These are phyloP conservation scores for Murina feae DNA, from an alignment of 2,113 vertebrate species.

Conservation along the genomic window DNA sequence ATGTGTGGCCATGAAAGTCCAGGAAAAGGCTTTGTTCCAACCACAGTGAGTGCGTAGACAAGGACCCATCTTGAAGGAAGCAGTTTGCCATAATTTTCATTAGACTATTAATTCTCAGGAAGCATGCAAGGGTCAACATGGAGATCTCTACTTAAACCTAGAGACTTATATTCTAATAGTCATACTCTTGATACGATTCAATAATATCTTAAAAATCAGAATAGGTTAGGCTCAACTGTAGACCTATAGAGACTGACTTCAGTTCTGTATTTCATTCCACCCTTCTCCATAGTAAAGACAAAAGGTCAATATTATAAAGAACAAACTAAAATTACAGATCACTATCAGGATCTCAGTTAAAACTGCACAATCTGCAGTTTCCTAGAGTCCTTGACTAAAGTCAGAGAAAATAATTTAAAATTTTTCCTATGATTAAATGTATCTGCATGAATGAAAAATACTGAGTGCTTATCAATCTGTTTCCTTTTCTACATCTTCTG, in stretches of 20 bases:
- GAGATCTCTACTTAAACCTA: not conserved
- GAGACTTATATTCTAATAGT: not conserved
- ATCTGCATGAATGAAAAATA: slow-evolving; percentile 57
- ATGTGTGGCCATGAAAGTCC: not conserved
- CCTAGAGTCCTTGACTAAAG: slow-evolving; percentile 45
- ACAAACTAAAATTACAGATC: slow-evolving; percentile 55
- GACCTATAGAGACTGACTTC: slow-evolving; percentile 7
- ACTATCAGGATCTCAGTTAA: slow-evolving; percentile 32
- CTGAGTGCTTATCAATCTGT: slow-evolving; percentile 36
- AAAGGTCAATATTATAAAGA: slow-evolving; percentile 45
- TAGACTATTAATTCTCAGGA: not conserved
- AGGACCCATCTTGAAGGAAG: not conserved
- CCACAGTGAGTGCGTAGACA: not conserved
- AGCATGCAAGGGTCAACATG: not conserved
- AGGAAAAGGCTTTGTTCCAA: not conserved
- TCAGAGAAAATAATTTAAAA: slow-evolving; percentile 54
- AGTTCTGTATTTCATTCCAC: not conserved
- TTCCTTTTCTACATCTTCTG: slow-evolving; percentile 57
- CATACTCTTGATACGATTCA: not conserved
- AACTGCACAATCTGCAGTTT: slow-evolving; percentile 27
- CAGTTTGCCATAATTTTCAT: not conserved
- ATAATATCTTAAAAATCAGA: slow-evolving; percentile 28
- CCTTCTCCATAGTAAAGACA: slow-evolving; percentile 26
- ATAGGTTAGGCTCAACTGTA: not conserved
- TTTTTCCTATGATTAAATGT: slow-evolving; percentile 51